A percentile compares a stretch with the other conserved stretches of the same genome.
phyloP scores from a whole-genome alignment of 2,888 invertebrate genomes.

The Poecilus cupreus region DNA sequence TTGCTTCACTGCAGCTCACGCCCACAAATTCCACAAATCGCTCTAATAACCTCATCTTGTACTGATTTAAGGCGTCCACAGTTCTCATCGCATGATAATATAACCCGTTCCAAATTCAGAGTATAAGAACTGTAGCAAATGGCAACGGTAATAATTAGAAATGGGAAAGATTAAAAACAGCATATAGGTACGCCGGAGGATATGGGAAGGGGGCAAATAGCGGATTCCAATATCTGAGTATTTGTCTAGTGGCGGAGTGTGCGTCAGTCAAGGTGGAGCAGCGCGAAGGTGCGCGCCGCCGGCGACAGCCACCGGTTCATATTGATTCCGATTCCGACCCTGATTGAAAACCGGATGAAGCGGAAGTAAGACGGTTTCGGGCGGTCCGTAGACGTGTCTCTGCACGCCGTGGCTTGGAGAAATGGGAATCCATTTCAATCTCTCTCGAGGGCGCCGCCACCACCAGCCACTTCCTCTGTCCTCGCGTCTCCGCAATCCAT shows the following conservation, averaged over 20 bases:
- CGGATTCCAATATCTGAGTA: constrained; percentile 38
- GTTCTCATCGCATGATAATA: too few relatives aligned
- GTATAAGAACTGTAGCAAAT: too few relatives aligned
- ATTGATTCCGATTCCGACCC: constrained; percentile 68
- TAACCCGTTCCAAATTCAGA: too few relatives aligned
- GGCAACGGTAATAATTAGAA: background rate
- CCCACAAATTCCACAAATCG: background rate
- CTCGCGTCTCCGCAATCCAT: constrained; percentile 29
- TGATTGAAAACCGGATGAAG: constrained; percentile 72
- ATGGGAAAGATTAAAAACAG: background rate
- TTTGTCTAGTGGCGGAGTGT: background rate
- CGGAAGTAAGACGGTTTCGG: constrained; percentile 71
- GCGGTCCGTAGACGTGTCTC: constrained; percentile 66
- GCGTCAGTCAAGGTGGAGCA: constrained; percentile 9
- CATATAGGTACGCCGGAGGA: background rate
- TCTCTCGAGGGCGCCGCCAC: constrained; percentile 64
- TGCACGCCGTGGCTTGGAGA: constrained; percentile 60
- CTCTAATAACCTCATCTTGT: background rate
- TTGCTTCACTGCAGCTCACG: background rate
- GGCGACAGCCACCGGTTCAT: constrained; percentile 64
- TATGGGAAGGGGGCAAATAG: background rate
- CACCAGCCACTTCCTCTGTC: background rate
- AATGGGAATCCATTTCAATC: constrained; percentile 68
- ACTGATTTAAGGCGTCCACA: too few relatives aligned
- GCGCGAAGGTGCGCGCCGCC: constrained; percentile 51